Evolutionary conservation across 2,888 invertebrate genomes (phyloP), one percentile per base, ranked within the genome.

Genomic region (Lasioglossum oenotherae): DNA sequence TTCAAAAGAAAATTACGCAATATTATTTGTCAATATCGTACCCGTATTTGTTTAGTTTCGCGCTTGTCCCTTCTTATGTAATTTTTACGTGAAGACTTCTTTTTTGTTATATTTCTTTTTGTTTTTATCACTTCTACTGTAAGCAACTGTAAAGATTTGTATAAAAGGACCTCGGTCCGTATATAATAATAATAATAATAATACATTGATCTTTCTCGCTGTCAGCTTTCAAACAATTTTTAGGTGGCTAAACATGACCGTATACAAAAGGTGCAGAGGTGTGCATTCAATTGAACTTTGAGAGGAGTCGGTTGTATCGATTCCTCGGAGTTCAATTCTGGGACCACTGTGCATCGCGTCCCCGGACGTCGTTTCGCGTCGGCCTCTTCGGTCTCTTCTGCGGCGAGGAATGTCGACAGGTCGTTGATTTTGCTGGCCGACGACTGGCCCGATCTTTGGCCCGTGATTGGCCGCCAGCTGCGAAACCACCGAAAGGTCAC

Each of bases 391-490:
- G 64, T 31, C 64, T 64, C 31, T 31, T 64, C 31, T 5, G 6
- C 79, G 88, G 80, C 87, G 89, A 38, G 92, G 92, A 93, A 93
- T 92, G 92, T 91, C 90, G 92, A 92, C 92, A 90, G 92, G 92
- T 92, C 93, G 92, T 92, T 92, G 94, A 92, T 93, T 92, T 92
- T 90, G 85, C 83, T 64, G 64, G 64, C 64, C 64, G 64, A 64
- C 64, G 64, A 64, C 35, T 31, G 73, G 85, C 8, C 19, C 88
- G 92, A 93, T 93, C 92, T 93, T 93, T 92, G 92, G 93, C 92
- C 89, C 82, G 91, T 88, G 82, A 92, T 93, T 90, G 93, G 90
- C 87, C 81, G 92, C 84, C 94, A 93, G 94, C 93, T 93, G 93
- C 93, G 90, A 87, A 84, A 88, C 78, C 85, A 92, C 91, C 88